Base-by-base conservation (phyloP, 23 tunicate genomes). In the Halocynthia roretzi region DNA sequence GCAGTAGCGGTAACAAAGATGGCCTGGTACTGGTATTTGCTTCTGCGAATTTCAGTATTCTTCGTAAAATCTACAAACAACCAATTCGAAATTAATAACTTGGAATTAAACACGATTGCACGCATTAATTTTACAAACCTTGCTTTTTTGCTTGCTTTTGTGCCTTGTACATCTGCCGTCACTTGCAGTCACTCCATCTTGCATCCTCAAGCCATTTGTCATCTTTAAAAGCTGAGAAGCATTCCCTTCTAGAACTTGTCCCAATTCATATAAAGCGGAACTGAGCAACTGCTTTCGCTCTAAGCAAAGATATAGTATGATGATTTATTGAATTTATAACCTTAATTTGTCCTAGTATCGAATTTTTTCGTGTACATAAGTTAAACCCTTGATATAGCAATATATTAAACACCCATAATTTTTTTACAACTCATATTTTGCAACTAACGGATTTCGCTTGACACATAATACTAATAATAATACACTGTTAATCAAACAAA, bases 151-250 rank as follows among this genome's bases (percentile, higher is more conserved):
- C 51, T 88, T 88, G 68, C 84, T 79, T 55, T 79, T 62, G 61
- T 88, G 83, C 52, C 95, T 71, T 8, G 95, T 88, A 9, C 85
- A 72, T 15, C 95, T 81, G 68, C 86, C 81, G 64, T 79, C 80
- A 67, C 19, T 72, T 7, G 69, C 51, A 49, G 60, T 53, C 10
- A 21, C 19, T 8, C 31, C 56, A 12, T 74, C 78, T 56, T 74
- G 65, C 64, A 74, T 22, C 31, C 56, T 44, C 7, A 21, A 2
- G 31, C 78, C 64, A 54, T 74, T 64, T 8, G 86, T 63, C 67
- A 88, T 73, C 73, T 80, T 84, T 65, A 77, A 18, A 62, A 88
- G 76, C 6, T 76, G 71, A 11, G 63, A 10, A 17, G 72, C 79
- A 44, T 88, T 81, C 14, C 73, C 52, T 52, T 80, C 68, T 50